These are phyloP conservation scores for Bruchidius siliquastri DNA, from an alignment of 2,888 invertebrate species.

Conservation along the genomic window DNA sequence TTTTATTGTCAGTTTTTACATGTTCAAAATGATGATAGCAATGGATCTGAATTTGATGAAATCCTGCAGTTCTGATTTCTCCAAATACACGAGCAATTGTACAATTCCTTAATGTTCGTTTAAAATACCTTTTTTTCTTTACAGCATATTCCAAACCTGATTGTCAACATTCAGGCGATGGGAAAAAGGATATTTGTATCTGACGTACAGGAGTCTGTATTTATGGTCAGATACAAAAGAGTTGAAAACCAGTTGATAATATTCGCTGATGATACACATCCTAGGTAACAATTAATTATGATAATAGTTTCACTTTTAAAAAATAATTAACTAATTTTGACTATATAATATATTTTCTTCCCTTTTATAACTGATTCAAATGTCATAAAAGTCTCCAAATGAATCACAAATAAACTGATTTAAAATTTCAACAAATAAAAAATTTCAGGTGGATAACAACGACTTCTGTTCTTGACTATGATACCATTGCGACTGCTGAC, in stretches of 20 bases:
- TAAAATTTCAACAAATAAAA: too few species aligned
- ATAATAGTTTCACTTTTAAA: too few species aligned
- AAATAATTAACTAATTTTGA: too few species aligned
- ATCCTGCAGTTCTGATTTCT: conserved; percentile 41
- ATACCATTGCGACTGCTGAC: conserved; percentile 93
- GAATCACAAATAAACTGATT: too few species aligned
- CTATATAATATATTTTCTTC: too few species aligned
- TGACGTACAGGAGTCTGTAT: conserved; percentile 95
- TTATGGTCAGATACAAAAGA: conserved; percentile 90
- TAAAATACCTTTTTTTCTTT: conserved; percentile 26
- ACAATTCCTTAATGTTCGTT: neutral
- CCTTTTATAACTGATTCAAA: too few species aligned
- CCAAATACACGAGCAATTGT: neutral
- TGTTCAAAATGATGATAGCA: conserved; percentile 31
- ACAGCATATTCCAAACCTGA: conserved; percentile 90
- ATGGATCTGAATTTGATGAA: conserved; percentile 26
- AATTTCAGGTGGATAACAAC: conserved; percentile 79
- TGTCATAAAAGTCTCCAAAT: too few species aligned
- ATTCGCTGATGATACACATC: conserved; percentile 97
- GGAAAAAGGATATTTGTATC: conserved; percentile 92
- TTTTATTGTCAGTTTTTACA: neutral
- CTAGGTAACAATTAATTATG: conserved; percentile 39
- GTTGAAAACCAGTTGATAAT: conserved; percentile 96
- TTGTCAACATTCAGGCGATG: conserved; percentile 89
- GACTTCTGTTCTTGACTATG: conserved; percentile 88